phyloP scores from a whole-genome alignment of 1,140 invertebrate species.

The Heterodera carotae region DNA sequence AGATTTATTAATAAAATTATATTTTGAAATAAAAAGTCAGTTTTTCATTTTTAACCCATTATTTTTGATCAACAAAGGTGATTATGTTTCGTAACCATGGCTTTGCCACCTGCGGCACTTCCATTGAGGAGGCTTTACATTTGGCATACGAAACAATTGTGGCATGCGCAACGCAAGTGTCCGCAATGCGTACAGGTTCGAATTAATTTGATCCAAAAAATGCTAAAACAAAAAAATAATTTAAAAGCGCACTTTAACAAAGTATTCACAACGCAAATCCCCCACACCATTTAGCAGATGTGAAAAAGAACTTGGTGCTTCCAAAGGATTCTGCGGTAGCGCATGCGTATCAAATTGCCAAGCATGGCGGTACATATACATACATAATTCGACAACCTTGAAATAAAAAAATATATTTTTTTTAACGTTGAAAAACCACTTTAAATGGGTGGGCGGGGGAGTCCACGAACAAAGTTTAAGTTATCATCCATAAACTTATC shows the following conservation, averaged over 20 bases:
- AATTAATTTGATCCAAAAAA: too few species aligned
- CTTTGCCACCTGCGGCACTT: constrained; percentile 88
- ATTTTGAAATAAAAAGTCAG: too few species aligned
- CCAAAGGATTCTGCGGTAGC: background rate
- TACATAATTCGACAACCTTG: too few species aligned
- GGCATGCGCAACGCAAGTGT: constrained; percentile 80
- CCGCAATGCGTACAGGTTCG: constrained; percentile 46
- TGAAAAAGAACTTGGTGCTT: constrained; percentile 29
- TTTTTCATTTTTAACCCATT: constrained; percentile 10
- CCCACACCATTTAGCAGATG: background rate
- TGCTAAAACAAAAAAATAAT: too few species aligned
- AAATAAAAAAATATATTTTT: too few species aligned
- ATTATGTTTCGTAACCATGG: constrained; percentile 84
- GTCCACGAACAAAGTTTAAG: too few species aligned
- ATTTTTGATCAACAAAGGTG: background rate
- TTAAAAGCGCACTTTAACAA: too few species aligned
- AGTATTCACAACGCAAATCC: too few species aligned
- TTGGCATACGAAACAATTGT: constrained; percentile 80
- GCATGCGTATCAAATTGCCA: constrained; percentile 46
- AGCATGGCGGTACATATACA: constrained; percentile 39
- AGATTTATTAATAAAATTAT: background rate
- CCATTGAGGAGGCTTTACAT: constrained; percentile 92
- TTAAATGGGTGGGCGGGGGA: too few species aligned
- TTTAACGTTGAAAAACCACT: too few species aligned
- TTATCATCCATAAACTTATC: too few species aligned